phyloP scores from a whole-genome alignment of 2,797 vertebrate species.

The Melanotaenia pygmaea region DNA sequence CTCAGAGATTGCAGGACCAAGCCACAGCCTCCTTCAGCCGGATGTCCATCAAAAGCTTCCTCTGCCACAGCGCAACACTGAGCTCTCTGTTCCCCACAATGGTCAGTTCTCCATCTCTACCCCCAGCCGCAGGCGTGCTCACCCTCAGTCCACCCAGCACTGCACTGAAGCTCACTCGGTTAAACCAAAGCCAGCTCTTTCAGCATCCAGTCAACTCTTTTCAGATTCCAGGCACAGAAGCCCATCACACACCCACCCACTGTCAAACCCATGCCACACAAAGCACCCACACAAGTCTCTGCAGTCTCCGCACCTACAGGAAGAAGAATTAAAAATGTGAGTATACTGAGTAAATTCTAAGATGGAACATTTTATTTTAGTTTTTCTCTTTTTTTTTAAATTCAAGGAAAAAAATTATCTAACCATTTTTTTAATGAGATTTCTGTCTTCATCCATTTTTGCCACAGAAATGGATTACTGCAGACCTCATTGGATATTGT shows the following conservation, averaged over 20 bases:
- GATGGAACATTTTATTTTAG: neutral
- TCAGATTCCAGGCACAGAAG: conserved; percentile 41
- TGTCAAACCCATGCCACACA: conserved; percentile 43
- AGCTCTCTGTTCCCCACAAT: conserved; percentile 31
- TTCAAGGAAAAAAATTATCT: neutral
- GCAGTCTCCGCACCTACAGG: conserved; percentile 38
- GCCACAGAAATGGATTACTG: conserved; percentile 76
- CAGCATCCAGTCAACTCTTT: conserved; percentile 35
- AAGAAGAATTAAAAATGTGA: conserved; percentile 89
- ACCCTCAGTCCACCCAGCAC: conserved; percentile 49
- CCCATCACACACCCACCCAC: conserved; percentile 22
- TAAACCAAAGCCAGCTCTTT: conserved; percentile 29
- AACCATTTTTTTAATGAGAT: neutral
- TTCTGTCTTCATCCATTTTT: conserved; percentile 3
- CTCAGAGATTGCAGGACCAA: conserved; percentile 83
- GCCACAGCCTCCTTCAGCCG: conserved; percentile 60
- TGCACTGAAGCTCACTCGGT: conserved; percentile 28
- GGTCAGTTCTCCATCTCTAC: conserved; percentile 38
- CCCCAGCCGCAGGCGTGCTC: conserved; percentile 27
- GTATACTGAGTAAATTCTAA: conserved; percentile 60
- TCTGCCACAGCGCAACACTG: conserved; percentile 45
- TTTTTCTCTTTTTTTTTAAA: neutral
- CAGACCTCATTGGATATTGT: conserved; percentile 67
- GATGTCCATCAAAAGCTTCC: conserved; percentile 51
- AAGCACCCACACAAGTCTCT: conserved; percentile 36